Evolutionary conservation across 2,113 vertebrate genomes (phyloP).

Genomic region (Scalopus aquaticus): DNA sequence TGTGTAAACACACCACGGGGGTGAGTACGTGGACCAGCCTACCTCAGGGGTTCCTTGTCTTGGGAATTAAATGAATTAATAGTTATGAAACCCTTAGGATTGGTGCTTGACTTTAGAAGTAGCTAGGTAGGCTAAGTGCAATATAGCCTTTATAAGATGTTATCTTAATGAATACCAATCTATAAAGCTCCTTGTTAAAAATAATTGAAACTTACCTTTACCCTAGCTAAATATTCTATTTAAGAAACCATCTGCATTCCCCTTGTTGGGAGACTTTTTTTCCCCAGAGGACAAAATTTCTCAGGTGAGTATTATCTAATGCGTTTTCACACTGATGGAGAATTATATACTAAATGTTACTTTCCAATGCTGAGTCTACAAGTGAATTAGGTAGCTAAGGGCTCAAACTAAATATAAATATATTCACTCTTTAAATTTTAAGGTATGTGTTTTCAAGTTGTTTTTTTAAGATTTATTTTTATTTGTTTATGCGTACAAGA

Average conservation of each 20-base stretch:
- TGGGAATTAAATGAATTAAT: background rate
- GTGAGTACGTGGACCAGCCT: background rate
- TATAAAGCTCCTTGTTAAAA: background rate
- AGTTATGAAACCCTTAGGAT: background rate
- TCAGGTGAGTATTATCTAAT: slow-evolving; percentile 87
- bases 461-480: background rate
- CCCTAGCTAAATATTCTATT: background rate
- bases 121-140: no score
- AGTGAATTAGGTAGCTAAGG: background rate
- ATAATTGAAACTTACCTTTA: background rate
- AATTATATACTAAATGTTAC: background rate
- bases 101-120: background rate
- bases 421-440: background rate
- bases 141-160: no score
- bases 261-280: accelerated
- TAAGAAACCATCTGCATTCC: background rate
- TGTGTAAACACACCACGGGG: background rate
- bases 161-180: no score
- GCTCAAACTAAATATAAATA: background rate
- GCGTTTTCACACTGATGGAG: background rate
- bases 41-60: background rate
- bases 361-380: background rate
- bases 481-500: no score
- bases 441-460: background rate
- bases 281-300: slow-evolving; percentile 92